phyloP scores from a whole-genome alignment of 2,113 vertebrate genomes.

The Tonatia bakeri region DNA sequence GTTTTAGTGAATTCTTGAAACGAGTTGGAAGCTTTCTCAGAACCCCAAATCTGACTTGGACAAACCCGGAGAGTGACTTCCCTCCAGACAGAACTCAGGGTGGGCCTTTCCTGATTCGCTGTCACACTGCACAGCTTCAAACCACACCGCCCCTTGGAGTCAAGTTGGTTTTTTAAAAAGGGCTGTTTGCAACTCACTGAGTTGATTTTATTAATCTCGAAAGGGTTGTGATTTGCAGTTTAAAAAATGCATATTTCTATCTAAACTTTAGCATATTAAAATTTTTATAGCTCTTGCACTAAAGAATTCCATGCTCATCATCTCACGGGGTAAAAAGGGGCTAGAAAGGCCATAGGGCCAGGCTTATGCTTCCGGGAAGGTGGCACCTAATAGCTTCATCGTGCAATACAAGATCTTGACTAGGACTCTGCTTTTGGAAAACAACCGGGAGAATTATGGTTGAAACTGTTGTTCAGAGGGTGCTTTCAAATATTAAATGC shows the following conservation, averaged over 20 bases:
- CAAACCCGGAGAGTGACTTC: neutral
- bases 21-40: neutral
- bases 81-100: neutral
- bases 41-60: neutral
- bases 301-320: neutral
- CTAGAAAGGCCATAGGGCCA: neutral
- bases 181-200: neutral
- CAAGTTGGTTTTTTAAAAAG: neutral
- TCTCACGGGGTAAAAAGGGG: neutral
- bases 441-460: neutral
- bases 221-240: neutral
- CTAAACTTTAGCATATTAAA: neutral
- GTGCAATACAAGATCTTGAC: neutral
- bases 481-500: neutral
- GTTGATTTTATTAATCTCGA: neutral
- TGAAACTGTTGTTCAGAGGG: neutral
- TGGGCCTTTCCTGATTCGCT: neutral
- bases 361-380: neutral
- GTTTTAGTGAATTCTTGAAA: neutral
- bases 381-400: neutral
- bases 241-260: neutral
- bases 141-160: neutral
- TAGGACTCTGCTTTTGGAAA: neutral
- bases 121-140: neutral
- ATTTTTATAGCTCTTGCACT: neutral